Base-by-base conservation (phyloP, 2,888 invertebrate species). In the Limnephilus lunatus region DNA sequence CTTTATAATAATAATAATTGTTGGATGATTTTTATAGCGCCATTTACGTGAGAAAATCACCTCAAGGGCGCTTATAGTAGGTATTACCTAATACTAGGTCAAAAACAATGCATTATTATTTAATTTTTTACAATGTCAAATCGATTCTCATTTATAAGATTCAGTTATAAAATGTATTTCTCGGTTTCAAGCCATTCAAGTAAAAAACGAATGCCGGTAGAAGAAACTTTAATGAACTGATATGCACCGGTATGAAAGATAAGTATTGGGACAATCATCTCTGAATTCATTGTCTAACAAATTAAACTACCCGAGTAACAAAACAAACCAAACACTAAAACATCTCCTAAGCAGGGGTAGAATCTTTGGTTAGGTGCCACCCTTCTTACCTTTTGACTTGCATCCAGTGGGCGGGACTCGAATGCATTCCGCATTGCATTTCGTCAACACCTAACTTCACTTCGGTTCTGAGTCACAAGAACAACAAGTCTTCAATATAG, bases 381-480 rank as follows among this genome's bases (percentile, higher is more conserved):
- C 31, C 35, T n/a, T 25, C 68, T 88, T 15, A 19, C 68, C 68
- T 2, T 68, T 88, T 7, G 30, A 32, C 35, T 88, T 14, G 88
- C 88, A 88, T 68, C 30, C 25, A 35, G 81, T 81, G 81, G 44
- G 89, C n/a, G 89, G 31, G 30, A 35, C 81, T 89, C 30, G 81
- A 89, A 89, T 89, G 89, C 89, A 89, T 89, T 89, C 89, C 89
- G 89, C 89, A 89, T 30, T 89, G 89, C 89, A 89, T 89, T 81
- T 81, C 30, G n/a, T 89, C 44, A 25, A 44, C 30, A 44, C n/a
- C 89, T 89, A 89, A 89, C 89, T 89, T 89, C 89, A 89, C 39
- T 81, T 39, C 39, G 53, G 39, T 89, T 31, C 25, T 30, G 89
- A 89, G 35, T 32, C 5, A 48, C n/a, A 86, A 25, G 86, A 44